Evolutionary conservation across 1,140 invertebrate species (phyloP), one percentile per base, ranked within the genome.

Genomic region (Drosophila neocordata): DNA sequence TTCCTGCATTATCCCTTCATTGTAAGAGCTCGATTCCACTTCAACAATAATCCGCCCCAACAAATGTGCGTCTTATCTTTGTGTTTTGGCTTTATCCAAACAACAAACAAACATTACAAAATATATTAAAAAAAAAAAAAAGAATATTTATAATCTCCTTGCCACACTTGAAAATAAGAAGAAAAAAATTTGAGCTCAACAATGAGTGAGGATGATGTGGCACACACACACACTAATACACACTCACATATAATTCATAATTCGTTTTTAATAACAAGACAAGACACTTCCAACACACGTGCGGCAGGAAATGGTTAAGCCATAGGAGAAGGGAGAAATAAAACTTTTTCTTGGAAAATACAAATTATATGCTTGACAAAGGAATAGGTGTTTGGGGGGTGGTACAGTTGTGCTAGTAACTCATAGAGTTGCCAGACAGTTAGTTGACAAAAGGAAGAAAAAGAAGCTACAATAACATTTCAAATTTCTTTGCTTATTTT

Each of bases 251-350:
- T 79, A 87, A 88, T 83, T 87, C 83, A 88, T 87, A 87, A 87
- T 88, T 83, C 83, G 83, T 88, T 87, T 87, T 88, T 87, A 87
- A 87, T 87, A 87, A 83, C 69, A 72, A 57, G 59, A 60, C 53
- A 31, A 22, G 48, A 52, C 62, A 70, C 55, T 70, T 59, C 41
- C 8, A 22, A 38, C 63, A 73, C 72, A 75, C 72, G 72, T 75
- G 72, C 57, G 41, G 41, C 41, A 48, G 41, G 41, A 48, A 48
- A 20, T 48, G 41, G 41, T 48, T 48, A 48, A 68, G 60, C 35
- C 61, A 67, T 18, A 41, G 24, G 1, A 22, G 51, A 11, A 18
- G 38, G 13, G 13, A 51, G 31, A 8, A 41, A 57, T 31, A 52
- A 41, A 57, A 51, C 38, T 44, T 69, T 20, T 58, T 37, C 35